These are phyloP conservation scores for Frankliniella fusca DNA, from an alignment of 2,888 invertebrate genomes.

Conservation along the genomic window DNA sequence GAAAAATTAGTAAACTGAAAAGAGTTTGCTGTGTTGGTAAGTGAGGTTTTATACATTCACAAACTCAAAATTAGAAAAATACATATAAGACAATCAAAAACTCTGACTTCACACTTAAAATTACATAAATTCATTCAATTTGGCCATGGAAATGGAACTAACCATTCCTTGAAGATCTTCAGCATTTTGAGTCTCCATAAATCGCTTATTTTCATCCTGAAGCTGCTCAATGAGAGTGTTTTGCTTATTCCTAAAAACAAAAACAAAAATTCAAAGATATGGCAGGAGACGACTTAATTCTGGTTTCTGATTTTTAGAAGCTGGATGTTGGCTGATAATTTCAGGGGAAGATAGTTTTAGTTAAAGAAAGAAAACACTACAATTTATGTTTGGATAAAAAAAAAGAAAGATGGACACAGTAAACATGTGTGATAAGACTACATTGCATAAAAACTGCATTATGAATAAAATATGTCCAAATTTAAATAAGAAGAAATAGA, in stretches of 20 bases:
- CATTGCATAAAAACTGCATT: no score
- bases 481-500: not conserved
- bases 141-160: not conserved
- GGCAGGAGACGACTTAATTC: no score
- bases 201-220: conserved; percentile 2
- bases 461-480: not conserved
- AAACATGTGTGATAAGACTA: no score
- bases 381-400: not conserved
- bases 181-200: conserved; percentile 6
- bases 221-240: conserved; percentile 4
- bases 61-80: not conserved
- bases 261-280: not conserved
- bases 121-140: not conserved
- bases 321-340: no score
- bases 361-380: not conserved
- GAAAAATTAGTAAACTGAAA: conserved; percentile 23
- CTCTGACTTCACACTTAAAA: not conserved
- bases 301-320: no score
- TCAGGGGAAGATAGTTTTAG: not conserved
- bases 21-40: conserved; percentile 7
- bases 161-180: conserved; percentile 2
- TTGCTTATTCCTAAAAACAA: not conserved
- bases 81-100: not conserved
- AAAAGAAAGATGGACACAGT: not conserved
- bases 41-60: not conserved